These are phyloP conservation scores for Calameuta filiformis DNA, from an alignment of 2,888 invertebrate species.

Conservation along the genomic window DNA sequence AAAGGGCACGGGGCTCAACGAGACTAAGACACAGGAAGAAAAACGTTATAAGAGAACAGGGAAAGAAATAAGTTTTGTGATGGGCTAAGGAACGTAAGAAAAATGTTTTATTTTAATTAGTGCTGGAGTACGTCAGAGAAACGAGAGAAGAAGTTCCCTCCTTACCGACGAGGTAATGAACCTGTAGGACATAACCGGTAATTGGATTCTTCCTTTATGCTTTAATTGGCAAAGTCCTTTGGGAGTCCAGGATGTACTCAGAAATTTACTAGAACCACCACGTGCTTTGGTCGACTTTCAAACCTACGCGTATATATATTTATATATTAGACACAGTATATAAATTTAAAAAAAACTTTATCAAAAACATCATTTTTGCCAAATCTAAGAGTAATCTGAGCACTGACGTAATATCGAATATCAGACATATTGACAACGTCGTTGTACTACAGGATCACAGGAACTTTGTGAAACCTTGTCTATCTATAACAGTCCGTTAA, in stretches of 20 bases:
- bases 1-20: background rate
- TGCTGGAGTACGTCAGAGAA: conserved; percentile 38
- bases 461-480: background rate
- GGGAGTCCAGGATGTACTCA: background rate
- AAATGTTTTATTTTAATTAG: conserved; percentile 37
- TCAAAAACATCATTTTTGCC: background rate
- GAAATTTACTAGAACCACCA: background rate
- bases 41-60: conserved; percentile 30
- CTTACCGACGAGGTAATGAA: conserved; percentile 33
- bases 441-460: background rate
- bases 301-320: background rate
- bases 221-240: conserved; percentile 18
- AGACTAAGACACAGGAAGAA: conserved; percentile 22
- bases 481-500: background rate
- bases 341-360: conserved; percentile 9
- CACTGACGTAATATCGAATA: background rate
- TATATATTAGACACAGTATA: background rate
- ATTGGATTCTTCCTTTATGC: conserved; percentile 31
- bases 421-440: background rate
- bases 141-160: conserved; percentile 30
- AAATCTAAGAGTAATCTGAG: conserved; percentile 17
- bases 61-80: conserved; percentile 48
- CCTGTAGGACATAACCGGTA: conserved; percentile 46
- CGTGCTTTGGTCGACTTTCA: background rate
- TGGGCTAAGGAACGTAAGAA: conserved; percentile 21